Evolutionary conservation across 2,113 vertebrate species (phyloP).

Genomic region (Sinocyclocheilus grahami): DNA sequence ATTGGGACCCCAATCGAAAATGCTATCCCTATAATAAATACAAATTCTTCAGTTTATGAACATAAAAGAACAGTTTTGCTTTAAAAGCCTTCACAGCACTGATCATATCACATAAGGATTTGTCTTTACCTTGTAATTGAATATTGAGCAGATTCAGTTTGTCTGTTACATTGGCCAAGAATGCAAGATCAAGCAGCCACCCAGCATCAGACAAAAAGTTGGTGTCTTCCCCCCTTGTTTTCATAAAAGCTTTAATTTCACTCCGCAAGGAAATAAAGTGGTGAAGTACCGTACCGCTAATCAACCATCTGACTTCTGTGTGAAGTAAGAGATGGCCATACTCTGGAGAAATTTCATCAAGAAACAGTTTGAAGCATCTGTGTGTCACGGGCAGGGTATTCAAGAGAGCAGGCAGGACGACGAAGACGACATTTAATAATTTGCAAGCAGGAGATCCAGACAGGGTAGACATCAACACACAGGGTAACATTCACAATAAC

Average conservation of each 20-base stretch:
- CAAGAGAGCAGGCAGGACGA: too few relatives aligned
- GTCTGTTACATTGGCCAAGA: constrained; percentile 42
- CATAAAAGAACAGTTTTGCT: constrained; percentile 23
- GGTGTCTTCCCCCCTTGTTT: constrained; percentile 34
- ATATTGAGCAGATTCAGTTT: constrained; percentile 38
- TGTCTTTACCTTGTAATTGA: constrained; percentile 42
- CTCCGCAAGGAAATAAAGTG: constrained; percentile 28
- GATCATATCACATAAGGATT: constrained; percentile 31
- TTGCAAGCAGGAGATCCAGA: too few relatives aligned
- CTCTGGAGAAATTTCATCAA: background rate
- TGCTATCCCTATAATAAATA: too few relatives aligned
- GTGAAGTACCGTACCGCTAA: constrained; percentile 25
- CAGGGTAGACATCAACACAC: too few relatives aligned
- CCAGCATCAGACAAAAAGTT: constrained; percentile 15
- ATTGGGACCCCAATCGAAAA: too few relatives aligned
- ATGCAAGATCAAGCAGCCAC: constrained; percentile 48
- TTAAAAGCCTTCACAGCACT: constrained; percentile 43
- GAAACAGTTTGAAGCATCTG: constrained; percentile 37
- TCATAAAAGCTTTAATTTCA: constrained; percentile 6
- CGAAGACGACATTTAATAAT: too few relatives aligned
- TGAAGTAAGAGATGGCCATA: background rate
- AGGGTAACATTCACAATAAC: too few relatives aligned
- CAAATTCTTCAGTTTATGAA: constrained; percentile 5
- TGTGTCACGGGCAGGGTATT: background rate
- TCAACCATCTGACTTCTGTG: constrained; percentile 39